Percentiles rank a stretch among this genome's conserved stretches.
These are phyloP conservation scores for Luidia sarsii DNA, from an alignment of 53 echinoderm and acorn worm genomes.

Conservation along the genomic window DNA sequence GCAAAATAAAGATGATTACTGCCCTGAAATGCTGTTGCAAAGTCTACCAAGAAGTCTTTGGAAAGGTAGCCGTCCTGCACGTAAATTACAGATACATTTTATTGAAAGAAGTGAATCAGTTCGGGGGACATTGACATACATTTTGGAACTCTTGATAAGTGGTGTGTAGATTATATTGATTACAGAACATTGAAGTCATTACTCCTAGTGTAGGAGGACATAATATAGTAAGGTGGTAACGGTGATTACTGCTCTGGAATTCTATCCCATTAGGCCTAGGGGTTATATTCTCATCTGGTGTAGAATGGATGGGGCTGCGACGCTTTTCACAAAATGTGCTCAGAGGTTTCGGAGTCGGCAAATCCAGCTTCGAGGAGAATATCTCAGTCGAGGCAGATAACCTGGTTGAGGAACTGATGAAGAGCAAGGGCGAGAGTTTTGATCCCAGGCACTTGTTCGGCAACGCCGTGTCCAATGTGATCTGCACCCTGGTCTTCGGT, in stretches of 20 bases:
- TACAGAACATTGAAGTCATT: no score
- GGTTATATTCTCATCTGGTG: conserved; percentile 5
- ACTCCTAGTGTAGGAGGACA: no score
- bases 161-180: no score
- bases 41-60: no score
- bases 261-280: background rate
- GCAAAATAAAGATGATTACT: no score
- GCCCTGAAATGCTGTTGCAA: no score
- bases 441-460: background rate
- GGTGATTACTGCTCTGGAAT: background rate
- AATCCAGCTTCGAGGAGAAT: conserved; percentile 22
- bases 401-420: background rate
- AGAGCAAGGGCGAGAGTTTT: background rate
- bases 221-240: no score
- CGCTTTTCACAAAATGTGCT: background rate
- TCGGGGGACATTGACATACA: no score
- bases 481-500: conserved; percentile 18
- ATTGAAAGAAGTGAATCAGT: no score
- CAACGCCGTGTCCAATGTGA: conserved; percentile 21
- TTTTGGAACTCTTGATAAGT: no score
- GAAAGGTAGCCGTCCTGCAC: no score
- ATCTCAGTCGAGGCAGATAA: conserved; percentile 1
- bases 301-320: background rate
- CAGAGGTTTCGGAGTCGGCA: conserved; percentile 11
- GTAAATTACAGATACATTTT: no score